Base-by-base conservation (phyloP, 1,140 invertebrate species). In the Arion vulgaris region DNA sequence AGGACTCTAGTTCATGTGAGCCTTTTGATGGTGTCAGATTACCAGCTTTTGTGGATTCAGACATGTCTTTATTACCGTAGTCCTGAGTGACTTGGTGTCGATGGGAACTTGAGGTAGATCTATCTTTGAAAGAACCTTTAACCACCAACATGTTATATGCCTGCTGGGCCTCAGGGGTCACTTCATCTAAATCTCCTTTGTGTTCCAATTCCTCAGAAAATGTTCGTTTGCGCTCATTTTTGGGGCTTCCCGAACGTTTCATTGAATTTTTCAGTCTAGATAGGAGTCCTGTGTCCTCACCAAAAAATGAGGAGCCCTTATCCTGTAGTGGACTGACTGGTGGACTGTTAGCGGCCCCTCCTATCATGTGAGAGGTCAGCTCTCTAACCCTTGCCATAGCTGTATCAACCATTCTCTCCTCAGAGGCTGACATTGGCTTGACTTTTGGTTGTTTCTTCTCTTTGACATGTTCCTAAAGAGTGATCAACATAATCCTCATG, bases 311-410 rank as follows among this genome's bases (percentile, higher is more conserved):
- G 78, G 85, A 41, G 78, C 80, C 76, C 0, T 74, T 49, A 11
- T 36, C 32, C 7, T 32, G n/a, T 36, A 57, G 26, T 19, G 85
- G 85, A 84, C 74, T 87, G 74, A 62, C 80, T 39, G 81, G 84
- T 7, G 85, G 85, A 39, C 81, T 82, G 62, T 81, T 72, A 0
- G 73, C 32, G 53, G 81, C 28, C 19, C 83, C 83, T 28, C 77
- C 74, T 19, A 78, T 85, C 28, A 69, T 80, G n/a, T 87, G 85
- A 32, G 85, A 73, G 0, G 96, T 97, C 80, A 98, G 94, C 92
- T 98, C 97, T 93, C 98, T 98, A 36, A 97, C 97, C 92, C 98
- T 94, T 45, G 96, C 97, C 84, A 98, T 98, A 9, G 97, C 97
- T 68, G 96, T 96, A 86, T 99, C 97, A 41, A 99, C 93, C n/a